Percentiles rank a stretch among this genome's conserved stretches.
These are phyloP conservation scores for Conus ventricosus DNA, from an alignment of 1,140 invertebrate species.

Conservation along the genomic window DNA sequence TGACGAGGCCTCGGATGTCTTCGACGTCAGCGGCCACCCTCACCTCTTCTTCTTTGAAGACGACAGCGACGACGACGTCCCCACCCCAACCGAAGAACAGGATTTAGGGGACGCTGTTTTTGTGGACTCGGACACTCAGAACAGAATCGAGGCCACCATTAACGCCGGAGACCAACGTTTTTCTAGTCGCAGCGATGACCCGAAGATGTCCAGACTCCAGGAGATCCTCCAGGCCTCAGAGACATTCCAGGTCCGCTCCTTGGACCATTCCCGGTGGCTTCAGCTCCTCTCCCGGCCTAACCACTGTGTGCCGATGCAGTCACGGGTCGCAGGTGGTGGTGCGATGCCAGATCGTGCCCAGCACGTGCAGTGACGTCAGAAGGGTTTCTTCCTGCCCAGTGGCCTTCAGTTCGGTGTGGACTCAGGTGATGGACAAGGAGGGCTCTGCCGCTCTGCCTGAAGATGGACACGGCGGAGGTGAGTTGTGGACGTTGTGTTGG, in stretches of 20 bases:
- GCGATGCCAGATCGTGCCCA: background rate
- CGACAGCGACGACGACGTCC: background rate
- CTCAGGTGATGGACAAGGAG: background rate
- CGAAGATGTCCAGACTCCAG: no score
- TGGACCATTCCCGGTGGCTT: background rate
- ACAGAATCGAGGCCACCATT: no score
- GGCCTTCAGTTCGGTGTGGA: slow-evolving; percentile 1
- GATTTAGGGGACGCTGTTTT: background rate
- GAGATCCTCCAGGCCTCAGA: background rate
- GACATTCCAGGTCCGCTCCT: background rate
- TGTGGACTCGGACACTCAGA: background rate
- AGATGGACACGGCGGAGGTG: background rate
- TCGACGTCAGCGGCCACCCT: background rate
- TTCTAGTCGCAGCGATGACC: no score
- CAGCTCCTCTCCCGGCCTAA: background rate
- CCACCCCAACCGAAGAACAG: background rate
- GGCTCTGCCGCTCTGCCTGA: background rate
- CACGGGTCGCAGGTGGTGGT: background rate
- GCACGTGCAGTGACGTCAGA: background rate
- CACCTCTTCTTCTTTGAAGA: slow-evolving; percentile 5
- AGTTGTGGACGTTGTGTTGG: no score
- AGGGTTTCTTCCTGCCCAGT: background rate
- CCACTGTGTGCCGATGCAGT: background rate
- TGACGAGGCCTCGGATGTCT: background rate
- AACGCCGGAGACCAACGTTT: no score